Base-by-base conservation (phyloP, 2,113 vertebrate genomes). In the Neodon shergylaensis region DNA sequence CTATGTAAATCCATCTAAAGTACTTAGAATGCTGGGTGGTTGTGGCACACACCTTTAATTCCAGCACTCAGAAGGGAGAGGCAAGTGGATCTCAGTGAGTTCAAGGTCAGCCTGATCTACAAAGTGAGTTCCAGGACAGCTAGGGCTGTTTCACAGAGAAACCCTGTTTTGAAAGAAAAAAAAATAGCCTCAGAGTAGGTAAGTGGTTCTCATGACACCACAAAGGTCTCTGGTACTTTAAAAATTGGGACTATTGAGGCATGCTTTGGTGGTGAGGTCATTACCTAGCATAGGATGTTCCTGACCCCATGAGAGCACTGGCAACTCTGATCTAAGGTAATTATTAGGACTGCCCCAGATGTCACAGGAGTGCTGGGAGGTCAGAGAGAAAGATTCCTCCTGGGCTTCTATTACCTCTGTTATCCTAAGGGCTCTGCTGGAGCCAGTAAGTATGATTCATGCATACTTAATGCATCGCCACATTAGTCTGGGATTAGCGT, bases 401-500 rank as follows among this genome's bases (percentile, higher is more conserved):
- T 72, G 52, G 49, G 84, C 7, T 88, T 91, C 74, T 76, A 24
- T 26, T 42, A 28, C 4, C 8, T 90, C 93, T 31, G 49, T 82
- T 79, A 68, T 94, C 74, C 33, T 9, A 94, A 10, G 88, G 83
- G 31, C 89, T 91, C 52, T 94, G 24, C n/a, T 82, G 78, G 96
- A 82, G 91, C 61, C 82, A 76, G 19, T 78, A 47, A 74, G 22
- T 52, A 86, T 52, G 7, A 81, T 42, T 24, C 76, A 86, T 6
- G 84, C 2, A 63, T 78, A 66, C 58, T 61, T 92, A 89, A 78
- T 68, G 54, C 19, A 81, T 95, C 87, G 10, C 49, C 72, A 33
- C 44, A 77, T 82, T 74, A 94, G 14, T 73, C 36, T 42, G 33
- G 5, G 61, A 58, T 28, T 88, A 94, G n/a, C 26, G 63, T 91